Percentiles rank a stretch among this genome's conserved stretches.
Evolutionary conservation across 2,888 invertebrate species (phyloP).

Genomic region (Acanthosoma haemorrhoidale): DNA sequence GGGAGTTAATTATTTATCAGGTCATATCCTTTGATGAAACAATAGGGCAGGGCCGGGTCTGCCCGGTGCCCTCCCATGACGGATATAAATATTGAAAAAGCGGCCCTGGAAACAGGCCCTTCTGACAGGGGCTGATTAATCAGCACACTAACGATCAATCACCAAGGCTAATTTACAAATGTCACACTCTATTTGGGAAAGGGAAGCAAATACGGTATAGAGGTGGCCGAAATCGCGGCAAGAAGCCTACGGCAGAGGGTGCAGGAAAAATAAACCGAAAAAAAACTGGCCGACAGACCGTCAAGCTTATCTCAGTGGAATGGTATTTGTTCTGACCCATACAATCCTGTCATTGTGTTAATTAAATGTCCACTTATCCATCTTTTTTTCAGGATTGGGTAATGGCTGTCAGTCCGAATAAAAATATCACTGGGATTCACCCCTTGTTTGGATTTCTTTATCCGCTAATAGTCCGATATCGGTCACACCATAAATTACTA

Average conservation of each 20-base stretch:
- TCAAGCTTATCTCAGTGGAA: background rate
- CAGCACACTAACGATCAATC: conserved; percentile 24
- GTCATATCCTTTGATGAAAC: conserved; percentile 25
- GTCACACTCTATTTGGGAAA: conserved; percentile 29
- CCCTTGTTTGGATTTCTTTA: conserved; percentile 25
- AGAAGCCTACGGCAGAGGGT: background rate
- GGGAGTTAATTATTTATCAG: conserved; percentile 27
- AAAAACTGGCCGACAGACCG: background rate
- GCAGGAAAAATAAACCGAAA: background rate
- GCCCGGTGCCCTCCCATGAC: background rate
- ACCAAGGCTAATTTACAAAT: conserved; percentile 27
- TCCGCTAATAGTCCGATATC: background rate
- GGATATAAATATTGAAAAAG: conserved; percentile 31
- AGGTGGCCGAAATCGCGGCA: background rate
- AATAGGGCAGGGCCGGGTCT: background rate
- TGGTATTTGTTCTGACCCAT: conserved; percentile 20
- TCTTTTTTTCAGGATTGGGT: background rate
- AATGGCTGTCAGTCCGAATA: conserved; percentile 23
- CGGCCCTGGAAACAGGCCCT: conserved; percentile 15
- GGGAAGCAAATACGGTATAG: conserved; percentile 19
- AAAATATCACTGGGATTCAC: conserved; percentile 17
- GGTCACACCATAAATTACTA: background rate
- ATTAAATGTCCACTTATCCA: conserved; percentile 30
- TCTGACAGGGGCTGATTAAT: conserved; percentile 26
- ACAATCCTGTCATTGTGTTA: conserved; percentile 27